Evolutionary conservation across 2,888 invertebrate species (phyloP), one percentile per base, ranked within the genome.

Genomic region (Pogonocherus hispidulus): DNA sequence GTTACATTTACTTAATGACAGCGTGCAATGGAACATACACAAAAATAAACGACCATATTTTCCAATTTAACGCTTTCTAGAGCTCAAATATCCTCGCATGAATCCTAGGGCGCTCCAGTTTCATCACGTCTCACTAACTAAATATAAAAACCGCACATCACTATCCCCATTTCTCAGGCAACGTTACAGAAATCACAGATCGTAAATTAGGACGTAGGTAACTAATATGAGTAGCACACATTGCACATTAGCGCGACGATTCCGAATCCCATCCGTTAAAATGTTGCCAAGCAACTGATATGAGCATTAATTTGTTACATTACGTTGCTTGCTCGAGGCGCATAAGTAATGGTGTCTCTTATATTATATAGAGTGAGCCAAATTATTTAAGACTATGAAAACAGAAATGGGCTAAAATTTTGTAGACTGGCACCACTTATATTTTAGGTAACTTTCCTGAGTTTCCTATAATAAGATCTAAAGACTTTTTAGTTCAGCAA

Each of bases 21-120:
- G 27, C 23, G 22, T 14, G 11, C 16, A n/a, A 41, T 41, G 41
- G 16, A 18, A 64, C 56, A 19, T 64, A 64, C 64, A 41, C 56
- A 55, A n/a, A 64, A 64, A 37, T 64, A 64, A 56, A 64, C 56
- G 49, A 64, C 64, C 64, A 64, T 64, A 64, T 49, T 55, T 56
- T 56, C 64, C 55, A 41, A 22, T 55, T 55, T 35, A 8, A 18
- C 18, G 37, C 19, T 35, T 18, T 41, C 20, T 8, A 55, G 22
- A 18, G 37, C 35, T 55, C 41, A 55, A 35, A 47, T 41, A 41
- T n/a, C 14, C 41, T 2, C 41, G 11, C 41, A 41, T 16, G 22
- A n/a, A 22, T 47, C 8, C 37, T n/a, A 37, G 37, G 16, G 20
- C n/a, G n/a, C 20, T n/a, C 37, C 11, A 4, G 41, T 55, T 41